Base-by-base conservation (phyloP, 2,888 invertebrate genomes). In the Cosmia trapezina region DNA sequence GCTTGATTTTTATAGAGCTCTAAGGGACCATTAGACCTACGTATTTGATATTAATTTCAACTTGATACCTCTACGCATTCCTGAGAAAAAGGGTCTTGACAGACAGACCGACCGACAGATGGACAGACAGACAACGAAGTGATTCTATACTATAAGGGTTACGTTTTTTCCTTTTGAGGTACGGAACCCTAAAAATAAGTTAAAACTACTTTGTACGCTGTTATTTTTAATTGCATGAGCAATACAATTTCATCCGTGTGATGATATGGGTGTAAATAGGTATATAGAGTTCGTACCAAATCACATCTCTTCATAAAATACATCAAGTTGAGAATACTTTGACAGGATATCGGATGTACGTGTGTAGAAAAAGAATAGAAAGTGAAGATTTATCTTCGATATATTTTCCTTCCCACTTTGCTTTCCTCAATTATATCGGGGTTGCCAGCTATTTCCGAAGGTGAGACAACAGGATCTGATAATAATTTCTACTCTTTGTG, bases 371-470 rank as follows among this genome's bases (percentile, higher is more conserved):
- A 49, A 62, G 59, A 76, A 79, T 71, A 63, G 66, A 76, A 73
- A 76, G 71, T 53, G 73, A 80, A 70, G 65, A 79, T 81, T 79
- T 77, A 77, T 83, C 63, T 80, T 61, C 67, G 57, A 81, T 77
- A 83, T 82, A 64, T 83, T 83, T 76, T 75, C 56, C 65, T 68
- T 65, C 47, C 54, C 45, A 61, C 54, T 66, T 72, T 75, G 28
- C 72, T 83, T 83, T 77, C 82, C 73, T 80, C 74, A 83, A 83
- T 83, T 83, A 83, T 77, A 70, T 62, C 49, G 59, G 63, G 67
- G 61, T 70, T 28, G 75, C 73, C 77, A 72, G 73, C 69, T 82
- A 83, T 77, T 80, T 83, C 66, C 56, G 63, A 64, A 73, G 74
- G 82, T 77, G 74, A 17, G 80, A 73, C 67, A 73, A 73, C 62